Conservation (phyloP, 2,888 invertebrate species). For the Microplitis deprimator region DNA sequence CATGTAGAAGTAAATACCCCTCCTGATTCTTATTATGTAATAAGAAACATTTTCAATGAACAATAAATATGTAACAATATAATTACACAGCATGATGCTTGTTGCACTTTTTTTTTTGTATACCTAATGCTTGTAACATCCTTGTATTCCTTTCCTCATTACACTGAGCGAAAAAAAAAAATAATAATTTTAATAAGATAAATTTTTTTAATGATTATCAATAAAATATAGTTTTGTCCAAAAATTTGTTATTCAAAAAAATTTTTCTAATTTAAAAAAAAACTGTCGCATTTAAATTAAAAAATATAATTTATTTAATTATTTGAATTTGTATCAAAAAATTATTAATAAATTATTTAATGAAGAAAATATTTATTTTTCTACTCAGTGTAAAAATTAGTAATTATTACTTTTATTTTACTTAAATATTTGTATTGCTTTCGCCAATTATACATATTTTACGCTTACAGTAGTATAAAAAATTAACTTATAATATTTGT, state of each 20-base stretch:
- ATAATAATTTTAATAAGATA: background rate
- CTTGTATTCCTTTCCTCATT: background rate
- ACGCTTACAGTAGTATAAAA: too few relatives aligned
- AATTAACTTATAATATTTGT: too few relatives aligned
- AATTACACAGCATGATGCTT: background rate
- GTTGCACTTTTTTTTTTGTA: background rate
- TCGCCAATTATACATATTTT: background rate
- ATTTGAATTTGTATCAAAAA: too few relatives aligned
- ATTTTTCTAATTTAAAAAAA: too few relatives aligned
- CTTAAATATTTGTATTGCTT: background rate
- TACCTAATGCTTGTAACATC: constrained; percentile 7
- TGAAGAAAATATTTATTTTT: background rate
- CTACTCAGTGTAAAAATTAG: background rate
- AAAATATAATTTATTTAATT: too few relatives aligned
- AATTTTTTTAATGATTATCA: background rate
- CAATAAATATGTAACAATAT: background rate
- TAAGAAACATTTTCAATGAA: background rate
- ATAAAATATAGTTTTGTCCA: too few relatives aligned
- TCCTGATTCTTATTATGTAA: constrained; percentile 5
- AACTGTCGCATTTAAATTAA: too few relatives aligned
- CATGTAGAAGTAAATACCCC: background rate
- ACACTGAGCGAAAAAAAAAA: background rate
- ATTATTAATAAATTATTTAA: background rate
- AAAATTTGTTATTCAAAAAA: too few relatives aligned
- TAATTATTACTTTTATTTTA: background rate